Evolutionary conservation across 35 echinoderm and acorn worm genomes (phyloP).

Genomic region (Patiria miniata): DNA sequence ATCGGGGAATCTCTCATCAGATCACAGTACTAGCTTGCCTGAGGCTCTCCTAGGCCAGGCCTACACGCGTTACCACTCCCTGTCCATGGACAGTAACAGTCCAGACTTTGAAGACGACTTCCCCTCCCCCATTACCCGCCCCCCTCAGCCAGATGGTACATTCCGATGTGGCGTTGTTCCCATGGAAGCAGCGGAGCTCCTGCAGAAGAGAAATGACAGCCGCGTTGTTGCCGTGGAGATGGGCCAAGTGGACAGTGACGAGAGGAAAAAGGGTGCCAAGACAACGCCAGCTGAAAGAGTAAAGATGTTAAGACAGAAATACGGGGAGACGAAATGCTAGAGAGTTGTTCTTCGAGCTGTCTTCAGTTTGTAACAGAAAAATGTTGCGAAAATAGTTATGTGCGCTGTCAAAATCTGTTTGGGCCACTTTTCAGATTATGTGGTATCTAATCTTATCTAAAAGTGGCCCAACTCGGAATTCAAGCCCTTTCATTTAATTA

Average conservation of each 20-base stretch:
- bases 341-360: background rate
- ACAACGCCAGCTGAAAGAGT: background rate
- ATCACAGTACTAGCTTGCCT: constrained; percentile 17
- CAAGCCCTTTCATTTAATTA: too few relatives aligned
- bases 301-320: background rate
- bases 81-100: background rate
- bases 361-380: too few relatives aligned
- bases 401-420: too few relatives aligned
- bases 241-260: too few relatives aligned
- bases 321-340: constrained; percentile 17
- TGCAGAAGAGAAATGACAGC: background rate
- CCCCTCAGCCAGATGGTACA: background rate
- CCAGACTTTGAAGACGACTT: constrained; percentile 45
- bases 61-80: constrained; percentile 51
- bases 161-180: background rate
- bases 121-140: constrained; percentile 21
- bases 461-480: too few relatives aligned
- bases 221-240: background rate
- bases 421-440: too few relatives aligned
- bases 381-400: too few relatives aligned
- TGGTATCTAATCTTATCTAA: too few relatives aligned
- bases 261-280: background rate
- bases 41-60: constrained; percentile 53
- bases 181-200: background rate
- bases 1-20: background rate